These are phyloP conservation scores for Ophraella communa DNA, from an alignment of 2,888 invertebrate genomes.

Conservation along the genomic window DNA sequence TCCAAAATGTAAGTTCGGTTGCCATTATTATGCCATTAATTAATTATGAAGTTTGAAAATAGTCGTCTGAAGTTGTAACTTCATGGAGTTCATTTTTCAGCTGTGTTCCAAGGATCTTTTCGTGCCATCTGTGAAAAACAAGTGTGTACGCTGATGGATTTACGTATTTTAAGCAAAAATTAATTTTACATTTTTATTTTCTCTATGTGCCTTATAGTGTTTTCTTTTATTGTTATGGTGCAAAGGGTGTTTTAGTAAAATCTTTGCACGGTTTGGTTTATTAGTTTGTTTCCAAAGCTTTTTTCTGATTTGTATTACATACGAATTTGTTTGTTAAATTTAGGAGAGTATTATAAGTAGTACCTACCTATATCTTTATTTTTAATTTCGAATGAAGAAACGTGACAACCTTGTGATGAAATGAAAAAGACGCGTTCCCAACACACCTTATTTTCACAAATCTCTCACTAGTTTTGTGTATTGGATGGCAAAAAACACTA, in stretches of 20 bases:
- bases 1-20: background rate
- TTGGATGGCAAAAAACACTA: conserved; percentile 33
- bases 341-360: conserved; percentile 6
- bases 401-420: conserved; percentile 34
- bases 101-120: conserved; percentile 16
- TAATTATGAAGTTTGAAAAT: conserved; percentile 12
- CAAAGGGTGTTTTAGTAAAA: background rate
- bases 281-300: background rate
- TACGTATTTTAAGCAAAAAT: background rate
- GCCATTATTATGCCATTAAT: background rate
- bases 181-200: conserved; percentile 1
- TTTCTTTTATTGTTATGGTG: conserved; percentile 5
- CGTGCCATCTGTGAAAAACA: conserved; percentile 13
- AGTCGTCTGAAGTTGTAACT: conserved; percentile 23
- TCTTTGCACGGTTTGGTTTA: conserved; percentile 8
- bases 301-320: conserved; percentile 1
- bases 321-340: background rate
- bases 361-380: background rate
- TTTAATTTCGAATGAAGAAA: conserved; percentile 22
- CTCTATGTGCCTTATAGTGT: conserved; percentile 5
- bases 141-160: conserved; percentile 12
- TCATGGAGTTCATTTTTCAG: conserved; percentile 28
- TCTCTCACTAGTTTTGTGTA: conserved; percentile 28
- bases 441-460: conserved; percentile 35
- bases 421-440: conserved; percentile 36